Percentiles rank a stretch among this genome's conserved stretches.
phyloP scores from a whole-genome alignment of 2,113 vertebrate species.

The Sitta europaea region DNA sequence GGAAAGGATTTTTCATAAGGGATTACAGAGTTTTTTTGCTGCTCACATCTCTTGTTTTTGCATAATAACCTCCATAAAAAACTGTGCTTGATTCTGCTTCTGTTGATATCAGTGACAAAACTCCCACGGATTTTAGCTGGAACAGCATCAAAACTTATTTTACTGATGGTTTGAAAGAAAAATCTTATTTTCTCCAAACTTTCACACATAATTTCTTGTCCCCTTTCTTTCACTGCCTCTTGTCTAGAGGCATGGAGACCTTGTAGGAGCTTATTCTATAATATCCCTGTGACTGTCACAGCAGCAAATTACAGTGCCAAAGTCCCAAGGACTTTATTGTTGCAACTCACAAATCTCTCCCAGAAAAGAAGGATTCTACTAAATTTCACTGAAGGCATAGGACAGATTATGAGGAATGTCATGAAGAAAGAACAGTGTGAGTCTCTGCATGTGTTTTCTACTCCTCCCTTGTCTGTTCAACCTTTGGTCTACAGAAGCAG shows the following conservation, averaged over 20 bases:
- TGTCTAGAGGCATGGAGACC: background rate
- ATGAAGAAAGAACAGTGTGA: background rate
- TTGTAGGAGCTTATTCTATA: background rate
- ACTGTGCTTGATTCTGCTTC: background rate
- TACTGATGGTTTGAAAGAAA: background rate
- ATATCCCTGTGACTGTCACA: background rate
- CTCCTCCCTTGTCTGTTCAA: background rate
- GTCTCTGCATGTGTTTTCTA: background rate
- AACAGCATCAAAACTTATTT: background rate
- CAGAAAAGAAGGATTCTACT: background rate
- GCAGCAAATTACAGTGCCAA: conserved; percentile 9
- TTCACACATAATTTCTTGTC: conserved; percentile 10
- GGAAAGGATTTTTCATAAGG: background rate
- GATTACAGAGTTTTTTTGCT: background rate
- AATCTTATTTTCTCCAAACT: background rate
- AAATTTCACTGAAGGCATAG: background rate
- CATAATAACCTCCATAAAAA: background rate
- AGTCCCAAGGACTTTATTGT: background rate
- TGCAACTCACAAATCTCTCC: background rate
- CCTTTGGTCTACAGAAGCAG: background rate
- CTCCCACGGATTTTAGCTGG: background rate
- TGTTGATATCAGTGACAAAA: background rate
- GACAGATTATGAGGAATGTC: background rate
- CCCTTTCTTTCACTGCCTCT: background rate
- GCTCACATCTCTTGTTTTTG: background rate